phyloP scores from a whole-genome alignment of 2,888 invertebrate species.

The Elysia crispata region DNA sequence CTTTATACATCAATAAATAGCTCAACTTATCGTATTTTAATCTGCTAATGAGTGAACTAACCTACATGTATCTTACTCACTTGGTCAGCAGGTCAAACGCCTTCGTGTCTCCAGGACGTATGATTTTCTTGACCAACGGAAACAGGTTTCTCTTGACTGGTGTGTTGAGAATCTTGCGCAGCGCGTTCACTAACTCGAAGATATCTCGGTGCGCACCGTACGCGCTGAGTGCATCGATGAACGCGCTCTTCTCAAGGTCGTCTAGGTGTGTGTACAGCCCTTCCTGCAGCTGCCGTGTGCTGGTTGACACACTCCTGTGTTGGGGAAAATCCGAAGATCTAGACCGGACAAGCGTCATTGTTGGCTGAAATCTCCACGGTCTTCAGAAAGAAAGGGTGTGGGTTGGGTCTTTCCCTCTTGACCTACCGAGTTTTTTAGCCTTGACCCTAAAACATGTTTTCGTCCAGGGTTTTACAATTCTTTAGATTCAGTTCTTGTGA shows the following conservation, averaged over 20 bases:
- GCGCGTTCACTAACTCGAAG: conserved; percentile 62
- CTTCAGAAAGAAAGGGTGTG: no score
- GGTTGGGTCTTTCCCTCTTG: no score
- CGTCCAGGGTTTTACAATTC: no score
- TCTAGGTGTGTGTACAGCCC: conserved; percentile 67
- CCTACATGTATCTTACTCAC: conserved; percentile 27
- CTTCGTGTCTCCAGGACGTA: conserved; percentile 64
- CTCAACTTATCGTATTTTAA: no score
- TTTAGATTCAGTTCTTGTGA: no score
- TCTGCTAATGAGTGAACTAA: no score
- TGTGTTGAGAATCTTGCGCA: conserved; percentile 69
- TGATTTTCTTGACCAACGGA: conserved; percentile 63
- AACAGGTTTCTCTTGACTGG: conserved; percentile 69
- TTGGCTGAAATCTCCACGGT: neutral
- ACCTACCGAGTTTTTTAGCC: no score
- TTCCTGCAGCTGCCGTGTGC: conserved; percentile 68
- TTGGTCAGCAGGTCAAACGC: conserved; percentile 62
- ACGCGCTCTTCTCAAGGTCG: conserved; percentile 62
- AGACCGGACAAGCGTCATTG: conserved; percentile 33
- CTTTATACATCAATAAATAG: no score
- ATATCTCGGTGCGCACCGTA: conserved; percentile 67
- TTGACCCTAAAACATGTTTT: no score
- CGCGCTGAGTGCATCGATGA: conserved; percentile 66
- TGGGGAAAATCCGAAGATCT: conserved; percentile 35
- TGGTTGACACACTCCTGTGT: conserved; percentile 57